Conservation (phyloP, 2,888 invertebrate species). For the Ectropis crepuscularia region DNA sequence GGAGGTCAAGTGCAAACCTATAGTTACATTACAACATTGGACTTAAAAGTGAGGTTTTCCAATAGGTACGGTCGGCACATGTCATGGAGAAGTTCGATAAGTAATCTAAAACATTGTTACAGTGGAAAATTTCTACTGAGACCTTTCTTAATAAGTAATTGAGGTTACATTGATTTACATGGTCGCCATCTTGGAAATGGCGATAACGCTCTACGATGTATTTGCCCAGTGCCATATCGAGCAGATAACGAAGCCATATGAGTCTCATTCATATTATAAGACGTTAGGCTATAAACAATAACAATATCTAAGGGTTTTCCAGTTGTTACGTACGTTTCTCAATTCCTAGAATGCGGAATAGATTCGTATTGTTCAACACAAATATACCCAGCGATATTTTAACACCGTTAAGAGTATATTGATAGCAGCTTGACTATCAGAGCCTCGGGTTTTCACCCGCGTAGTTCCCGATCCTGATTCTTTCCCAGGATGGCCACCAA, state of each 20-base stretch:
- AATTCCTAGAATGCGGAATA: background rate
- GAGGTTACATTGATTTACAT: constrained; percentile 81
- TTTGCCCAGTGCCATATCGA: constrained; percentile 66
- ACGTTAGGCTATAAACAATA: constrained; percentile 12
- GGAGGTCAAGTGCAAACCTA: no score
- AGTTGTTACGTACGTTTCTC: background rate
- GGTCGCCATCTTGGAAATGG: constrained; percentile 67
- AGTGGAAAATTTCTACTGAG: constrained; percentile 75
- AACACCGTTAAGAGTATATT: background rate
- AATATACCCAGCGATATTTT: background rate
- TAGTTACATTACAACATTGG: no score
- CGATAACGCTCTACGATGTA: constrained; percentile 68
- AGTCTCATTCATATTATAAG: constrained; percentile 53
- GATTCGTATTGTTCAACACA: constrained; percentile 2
- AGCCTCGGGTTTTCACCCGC: no score
- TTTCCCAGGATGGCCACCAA: no score
- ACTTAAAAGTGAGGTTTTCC: no score
- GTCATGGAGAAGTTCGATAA: no score
- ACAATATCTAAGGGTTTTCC: constrained; percentile 8
- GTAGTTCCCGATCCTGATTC: no score
- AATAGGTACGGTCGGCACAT: no score
- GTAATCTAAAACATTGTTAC: constrained; percentile 40
- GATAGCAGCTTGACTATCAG: no score
- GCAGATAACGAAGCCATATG: constrained; percentile 60
- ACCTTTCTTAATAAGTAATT: constrained; percentile 79